Evolutionary conservation across 2,888 invertebrate species (phyloP).

Genomic region (Ernsta delagoae): DNA sequence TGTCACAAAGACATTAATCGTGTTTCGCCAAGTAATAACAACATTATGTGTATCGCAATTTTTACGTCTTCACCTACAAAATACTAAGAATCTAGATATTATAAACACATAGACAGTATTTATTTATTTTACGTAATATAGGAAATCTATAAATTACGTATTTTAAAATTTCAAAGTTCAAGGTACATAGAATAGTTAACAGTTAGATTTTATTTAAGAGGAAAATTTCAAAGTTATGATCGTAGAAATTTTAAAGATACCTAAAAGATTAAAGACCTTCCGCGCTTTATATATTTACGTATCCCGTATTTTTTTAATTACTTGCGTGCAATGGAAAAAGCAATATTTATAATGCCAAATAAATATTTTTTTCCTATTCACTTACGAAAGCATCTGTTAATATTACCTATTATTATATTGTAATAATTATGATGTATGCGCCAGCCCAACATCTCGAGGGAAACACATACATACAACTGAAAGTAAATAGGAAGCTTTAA

Average conservation of each 20-base stretch:
- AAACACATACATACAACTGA: too few relatives aligned
- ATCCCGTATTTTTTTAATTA: background rate
- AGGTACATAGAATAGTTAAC: constrained; percentile 13
- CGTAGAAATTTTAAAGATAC: background rate
- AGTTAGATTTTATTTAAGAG: background rate
- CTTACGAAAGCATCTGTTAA: too few relatives aligned
- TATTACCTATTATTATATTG: too few relatives aligned
- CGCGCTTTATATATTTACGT: background rate
- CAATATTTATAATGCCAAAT: background rate
- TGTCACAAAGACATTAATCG: too few relatives aligned
- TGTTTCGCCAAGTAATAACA: too few relatives aligned
- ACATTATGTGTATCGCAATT: too few relatives aligned
- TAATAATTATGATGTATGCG: too few relatives aligned
- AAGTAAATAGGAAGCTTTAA: too few relatives aligned
- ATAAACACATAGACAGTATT: background rate
- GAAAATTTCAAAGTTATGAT: background rate
- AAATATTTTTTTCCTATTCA: background rate
- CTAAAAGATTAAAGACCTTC: background rate
- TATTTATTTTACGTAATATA: constrained; percentile 6
- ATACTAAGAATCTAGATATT: too few relatives aligned
- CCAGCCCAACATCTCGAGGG: too few relatives aligned
- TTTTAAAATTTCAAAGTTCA: constrained; percentile 14
- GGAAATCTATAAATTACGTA: constrained; percentile 18
- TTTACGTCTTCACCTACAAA: too few relatives aligned
- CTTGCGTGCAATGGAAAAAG: background rate